Base-by-base conservation (phyloP, 2,113 vertebrate species). In the Poecile atricapillus region DNA sequence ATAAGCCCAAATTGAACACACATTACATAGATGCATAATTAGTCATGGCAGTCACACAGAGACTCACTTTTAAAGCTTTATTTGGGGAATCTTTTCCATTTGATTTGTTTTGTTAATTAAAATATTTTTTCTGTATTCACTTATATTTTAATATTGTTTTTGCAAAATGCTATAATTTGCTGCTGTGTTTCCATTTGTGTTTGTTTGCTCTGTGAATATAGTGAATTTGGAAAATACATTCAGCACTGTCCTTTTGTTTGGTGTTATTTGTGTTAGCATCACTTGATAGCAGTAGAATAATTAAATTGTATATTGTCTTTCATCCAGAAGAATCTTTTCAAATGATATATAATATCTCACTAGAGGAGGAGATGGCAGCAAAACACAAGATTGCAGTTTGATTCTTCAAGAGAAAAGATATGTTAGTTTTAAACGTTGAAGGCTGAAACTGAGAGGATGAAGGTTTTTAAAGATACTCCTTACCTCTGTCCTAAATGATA, bases 11-110 rank as follows among this genome's bases (percentile, higher is more conserved):
- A 98, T 98, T 97, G 98, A 98, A 97, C 97, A 96, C 97, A 98
- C 97, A 98, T 98, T 98, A 98, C 98, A 98, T 97, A 96, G 97
- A 97, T 98, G 97, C 97, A 97, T 98, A 98, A 99, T 99, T 97
- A 98, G 98, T 98, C 97, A 98, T 98, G 96, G 97, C 97, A 98
- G 96, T 97, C 97, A 97, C 98, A 98, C 97, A 97, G 92, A 97
- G 97, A 85, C 97, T 98, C 95, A 97, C 96, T 98, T 98, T 98
- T 98, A 98, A 97, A 98, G 97, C 98, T 98, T 98, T 98, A 98
- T 98, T 98, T 98, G 97, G 97, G 92, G 93, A 98, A 97, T 98
- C 97, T 98, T 98, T 98, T 98, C 97, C 97, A 95, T 98, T 98
- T 97, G 97, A 98, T 98, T 98, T 97, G 98, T 97, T 98, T 98